Percentiles rank a stretch among this genome's conserved stretches.
Conservation (phyloP, 2,113 vertebrate species). For the Ceyx melanurus region DNA sequence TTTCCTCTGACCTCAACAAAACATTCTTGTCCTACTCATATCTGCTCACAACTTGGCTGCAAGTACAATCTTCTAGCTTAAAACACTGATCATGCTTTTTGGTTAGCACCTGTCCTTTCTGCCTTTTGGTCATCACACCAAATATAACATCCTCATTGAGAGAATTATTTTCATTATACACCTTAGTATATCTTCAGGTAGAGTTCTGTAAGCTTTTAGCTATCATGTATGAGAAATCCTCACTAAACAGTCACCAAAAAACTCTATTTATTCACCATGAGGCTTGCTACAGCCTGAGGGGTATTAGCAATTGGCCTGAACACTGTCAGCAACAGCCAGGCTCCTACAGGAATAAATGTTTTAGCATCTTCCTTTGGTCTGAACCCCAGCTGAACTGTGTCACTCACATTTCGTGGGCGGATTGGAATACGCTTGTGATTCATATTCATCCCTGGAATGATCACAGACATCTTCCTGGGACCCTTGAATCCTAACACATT, state of each 20-base stretch:
- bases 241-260: neutral
- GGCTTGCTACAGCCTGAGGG: neutral
- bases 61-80: neutral
- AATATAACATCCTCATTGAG: neutral
- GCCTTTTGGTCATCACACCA: neutral
- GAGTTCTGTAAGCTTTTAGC: neutral
- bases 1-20: neutral
- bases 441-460: constrained; percentile 96
- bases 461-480: constrained; percentile 95
- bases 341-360: neutral
- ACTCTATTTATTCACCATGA: neutral
- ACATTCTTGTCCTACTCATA: neutral
- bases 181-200: neutral
- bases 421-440: constrained; percentile 90
- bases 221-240: neutral
- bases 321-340: neutral
- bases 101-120: neutral
- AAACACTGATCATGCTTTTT: neutral
- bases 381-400: neutral
- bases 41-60: neutral
- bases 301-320: neutral
- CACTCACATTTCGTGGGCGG: constrained; percentile 85
- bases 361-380: neutral
- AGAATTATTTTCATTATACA: neutral
- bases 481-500: constrained; percentile 97